Evolutionary conservation across 1,140 invertebrate genomes (phyloP), one percentile per base, ranked within the genome.

Genomic region (Bilobella aurantiaca): DNA sequence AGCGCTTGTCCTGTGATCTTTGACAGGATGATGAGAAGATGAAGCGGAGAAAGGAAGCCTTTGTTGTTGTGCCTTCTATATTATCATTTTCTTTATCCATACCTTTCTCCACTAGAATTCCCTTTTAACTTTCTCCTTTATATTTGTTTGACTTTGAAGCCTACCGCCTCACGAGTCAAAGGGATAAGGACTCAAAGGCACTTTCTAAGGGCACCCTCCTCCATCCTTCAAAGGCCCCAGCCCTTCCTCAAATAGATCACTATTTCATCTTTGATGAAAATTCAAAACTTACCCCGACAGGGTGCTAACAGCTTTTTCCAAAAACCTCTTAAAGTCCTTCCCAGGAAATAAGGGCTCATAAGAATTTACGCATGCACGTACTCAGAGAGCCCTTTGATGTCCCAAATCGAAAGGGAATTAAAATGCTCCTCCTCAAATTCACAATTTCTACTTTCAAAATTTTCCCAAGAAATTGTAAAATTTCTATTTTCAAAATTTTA

Each of bases 121-220:
- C 49, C 49, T 53, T 53, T 53, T 53, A 53, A 53, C 49, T 53
- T 53, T 53, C 49, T 53, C 49, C 49, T 53, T 53, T 53, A 12
- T 18, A 53, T 53, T 53, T 53, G 49, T 23, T 53, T 53, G 49
- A 53, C 49, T 53, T 53, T 53, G 49, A 53, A 23, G 49, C 5
- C 14, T 12, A 12, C 49, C 12, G 12, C 49, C 3, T 23, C 8
- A 53, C 14, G 25, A 53, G 49, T 23, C 49, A 53, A 53, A 53
- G 49, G 49, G 49, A 53, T 53, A 53, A 53, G n/a, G 49, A 53
- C 34, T 8, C 8, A 23, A 53, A 53, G 25, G 49, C 5, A 53
- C 49, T 53, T 12, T 53, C 12, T 8, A 53, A 14, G 21, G 21
- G 49, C 3, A 23, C 49, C 8, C 49, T 23, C 49, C 23, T 5